phyloP scores from a whole-genome alignment of 2,888 invertebrate genomes.

The Tortrix viridana region DNA sequence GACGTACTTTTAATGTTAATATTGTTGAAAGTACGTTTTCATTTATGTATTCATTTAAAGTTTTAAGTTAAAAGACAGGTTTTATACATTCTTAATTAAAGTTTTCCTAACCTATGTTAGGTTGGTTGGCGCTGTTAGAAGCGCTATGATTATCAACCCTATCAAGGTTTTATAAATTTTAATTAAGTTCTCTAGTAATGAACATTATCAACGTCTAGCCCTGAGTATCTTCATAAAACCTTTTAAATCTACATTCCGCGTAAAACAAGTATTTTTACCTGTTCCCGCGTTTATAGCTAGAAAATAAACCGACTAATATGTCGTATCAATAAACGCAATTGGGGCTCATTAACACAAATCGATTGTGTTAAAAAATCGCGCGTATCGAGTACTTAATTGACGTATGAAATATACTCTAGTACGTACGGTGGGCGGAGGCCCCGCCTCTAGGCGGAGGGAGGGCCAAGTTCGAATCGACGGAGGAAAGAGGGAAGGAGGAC shows the following conservation, averaged over 20 bases:
- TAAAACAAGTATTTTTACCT: conserved; percentile 14
- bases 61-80: too few species aligned
- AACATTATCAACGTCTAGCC: conserved; percentile 11
- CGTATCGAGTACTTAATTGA: conserved; percentile 56
- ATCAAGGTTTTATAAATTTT: not conserved
- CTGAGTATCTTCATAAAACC: conserved; percentile 16
- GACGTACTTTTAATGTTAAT: too few species aligned
- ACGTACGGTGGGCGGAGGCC: conserved; percentile 55
- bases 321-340: conserved; percentile 75
- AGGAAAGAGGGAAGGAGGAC: conserved; percentile 76
- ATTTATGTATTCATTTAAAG: too few species aligned
- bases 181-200: conserved; percentile 29
- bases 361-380: conserved; percentile 63
- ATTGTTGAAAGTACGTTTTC: too few species aligned
- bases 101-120: too few species aligned
- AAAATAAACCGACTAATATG: conserved; percentile 40
- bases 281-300: conserved; percentile 16
- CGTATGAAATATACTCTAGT: conserved; percentile 50
- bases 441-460: conserved; percentile 79
- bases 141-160: too few species aligned
- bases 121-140: too few species aligned
- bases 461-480: conserved; percentile 58
- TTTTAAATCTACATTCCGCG: conserved; percentile 6
- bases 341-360: conserved; percentile 73
- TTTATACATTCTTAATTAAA: too few species aligned